Evolutionary conservation across 2,888 invertebrate species (phyloP), one percentile per base, ranked within the genome.

Genomic region (Drepanosiphum platanoidis): DNA sequence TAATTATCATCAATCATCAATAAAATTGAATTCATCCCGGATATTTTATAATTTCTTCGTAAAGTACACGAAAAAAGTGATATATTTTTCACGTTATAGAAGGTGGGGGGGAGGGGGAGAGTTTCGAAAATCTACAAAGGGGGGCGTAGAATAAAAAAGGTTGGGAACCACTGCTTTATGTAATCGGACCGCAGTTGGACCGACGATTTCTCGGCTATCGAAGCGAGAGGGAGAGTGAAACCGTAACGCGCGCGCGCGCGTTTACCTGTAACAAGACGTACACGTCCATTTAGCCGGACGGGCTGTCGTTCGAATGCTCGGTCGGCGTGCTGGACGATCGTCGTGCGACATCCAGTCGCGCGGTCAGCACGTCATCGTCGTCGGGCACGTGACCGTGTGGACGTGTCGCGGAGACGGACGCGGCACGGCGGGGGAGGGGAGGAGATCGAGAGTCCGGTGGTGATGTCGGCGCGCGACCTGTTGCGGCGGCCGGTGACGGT

Each of bases 241-340:
- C n/a, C n/a, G n/a, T n/a, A n/a, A n/a, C 3, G 61, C 11, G 27
- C 3, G 0, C 27, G 64, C 3, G 3, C 2, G 0, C 11, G 3
- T 22, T 32, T 66, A 84, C 83, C 83, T 84, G 66, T 52, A 84
- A 68, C 15, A 75, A 36, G 66, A 84, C 83, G 75, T 77, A 84
- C 52, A 75, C 83, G 13, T 84, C 83, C 83, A 84, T 84, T 84
- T 84, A 75, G 74, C 46, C 83, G 83, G 74, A 52, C 83, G 83
- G 46, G 4, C 13, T 66, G 71, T 52, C 22, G 71, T 52, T 52
- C 52, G 52, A 22, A 52, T 9, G 42, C 13, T 9, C 42, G 9
- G 64, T 22, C 68, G 68, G 34, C 80, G 79, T 70, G 80, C 42
- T 83, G 52, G 27, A 13, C 83, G 83, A 77, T 52, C 52, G 64